Evolutionary conservation across 2,113 vertebrate species (phyloP).

Genomic region (Triplophysa dalaica): DNA sequence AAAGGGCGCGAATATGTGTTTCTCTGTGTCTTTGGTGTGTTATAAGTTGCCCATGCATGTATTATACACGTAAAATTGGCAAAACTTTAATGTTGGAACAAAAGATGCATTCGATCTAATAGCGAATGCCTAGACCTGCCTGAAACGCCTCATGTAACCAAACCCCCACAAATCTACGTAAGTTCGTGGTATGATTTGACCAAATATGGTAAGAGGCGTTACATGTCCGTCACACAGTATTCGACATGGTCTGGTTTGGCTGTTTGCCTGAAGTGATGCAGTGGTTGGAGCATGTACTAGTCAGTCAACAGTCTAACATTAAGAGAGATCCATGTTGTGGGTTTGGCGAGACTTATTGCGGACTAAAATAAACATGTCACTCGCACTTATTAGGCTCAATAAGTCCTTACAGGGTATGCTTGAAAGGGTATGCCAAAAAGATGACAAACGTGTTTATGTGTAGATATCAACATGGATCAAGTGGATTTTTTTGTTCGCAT

Average conservation of each 20-base stretch:
- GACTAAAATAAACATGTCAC: slow-evolving; percentile 45
- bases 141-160: too few relatives aligned
- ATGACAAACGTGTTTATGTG: slow-evolving; percentile 24
- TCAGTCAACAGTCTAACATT: slow-evolving; percentile 36
- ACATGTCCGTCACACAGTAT: too few relatives aligned
- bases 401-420: slow-evolving; percentile 8
- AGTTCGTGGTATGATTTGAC: too few relatives aligned
- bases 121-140: too few relatives aligned
- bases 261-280: background rate
- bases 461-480: background rate
- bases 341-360: slow-evolving; percentile 35
- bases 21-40: too few relatives aligned
- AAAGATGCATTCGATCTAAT: too few relatives aligned
- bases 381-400: slow-evolving; percentile 5
- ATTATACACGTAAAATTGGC: too few relatives aligned
- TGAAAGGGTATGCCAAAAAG: background rate
- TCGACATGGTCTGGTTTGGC: slow-evolving; percentile 15
- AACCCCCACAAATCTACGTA: too few relatives aligned
- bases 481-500: background rate
- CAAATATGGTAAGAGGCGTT: too few relatives aligned
- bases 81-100: too few relatives aligned
- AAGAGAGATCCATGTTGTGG: slow-evolving; percentile 16
- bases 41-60: too few relatives aligned
- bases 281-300: slow-evolving; percentile 12
- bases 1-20: too few relatives aligned